Base-by-base conservation (phyloP, 2,888 invertebrate genomes). In the Merodon equestris region DNA sequence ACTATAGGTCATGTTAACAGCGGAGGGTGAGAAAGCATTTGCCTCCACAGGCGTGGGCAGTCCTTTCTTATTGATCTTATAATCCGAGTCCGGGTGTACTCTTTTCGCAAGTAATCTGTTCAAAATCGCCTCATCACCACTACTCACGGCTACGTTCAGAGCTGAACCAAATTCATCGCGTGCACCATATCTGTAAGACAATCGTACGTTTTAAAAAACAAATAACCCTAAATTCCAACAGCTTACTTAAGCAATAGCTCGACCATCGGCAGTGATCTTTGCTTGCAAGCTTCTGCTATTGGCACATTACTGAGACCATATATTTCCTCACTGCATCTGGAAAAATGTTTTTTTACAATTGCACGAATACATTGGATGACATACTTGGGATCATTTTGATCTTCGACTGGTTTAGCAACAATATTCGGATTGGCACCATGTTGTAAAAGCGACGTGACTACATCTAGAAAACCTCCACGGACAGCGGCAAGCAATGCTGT, bases 51-150 rank as follows among this genome's bases (percentile, higher is more conserved):
- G 90, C 12, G 90, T 89, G 17, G 88, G 87, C 89, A 97, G 92
- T 0, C 93, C 92, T 82, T 95, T 94, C 87, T 96, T 96, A 89
- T 98, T 97, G 53, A 99, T 93, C 89, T 96, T 96, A 88, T 94
- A 95, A 85, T 98, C 98, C 0, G 95, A 94, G 89, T 99, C 99
- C 0, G 95, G 93, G 88, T 96, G 94, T 0, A 96, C 96, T 89
- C 96, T 95, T 54, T 95, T 94, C 0, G 96, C 94, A n/a, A 98
- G 90, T 18, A 98, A 90, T 82, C 94, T 94, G 12, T 95, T 94
- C 7, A 94, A 92, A 5, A 96, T 91, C 0, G 92, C 90, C 85
- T 94, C 94, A 85, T 97, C 95, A 14, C 92, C 92, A 83, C 93
- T 93, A 17, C 91, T 89, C 1, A 94, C 93, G 4, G 95, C 95